A percentile compares a stretch with the other conserved stretches of the same genome.
phyloP scores from a whole-genome alignment of 2,797 vertebrate genomes.

The Apogon hyalosoma region DNA sequence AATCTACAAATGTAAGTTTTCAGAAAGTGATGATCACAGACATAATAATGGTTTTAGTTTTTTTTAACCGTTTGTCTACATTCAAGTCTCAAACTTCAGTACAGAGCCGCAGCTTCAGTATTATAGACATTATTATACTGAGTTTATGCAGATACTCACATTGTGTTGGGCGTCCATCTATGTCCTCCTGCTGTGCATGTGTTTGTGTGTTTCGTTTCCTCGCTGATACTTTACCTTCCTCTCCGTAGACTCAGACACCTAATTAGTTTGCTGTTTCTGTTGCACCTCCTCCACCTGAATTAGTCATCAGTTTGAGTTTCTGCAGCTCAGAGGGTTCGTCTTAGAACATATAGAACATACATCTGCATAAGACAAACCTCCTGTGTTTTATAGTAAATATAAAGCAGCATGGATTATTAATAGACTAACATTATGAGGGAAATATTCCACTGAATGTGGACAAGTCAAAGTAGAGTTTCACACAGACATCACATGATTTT shows the following conservation, averaged over 20 bases:
- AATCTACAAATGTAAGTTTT: too few species aligned
- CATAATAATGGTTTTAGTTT: too few species aligned
- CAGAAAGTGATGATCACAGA: too few species aligned
- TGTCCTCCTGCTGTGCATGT: not conserved
- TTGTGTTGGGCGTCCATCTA: constrained; percentile 33
- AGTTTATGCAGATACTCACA: constrained; percentile 50
- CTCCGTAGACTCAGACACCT: constrained; percentile 48
- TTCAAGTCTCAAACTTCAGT: too few species aligned
- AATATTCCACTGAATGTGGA: too few species aligned
- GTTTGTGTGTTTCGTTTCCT: constrained; percentile 3
- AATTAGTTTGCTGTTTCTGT: constrained; percentile 57
- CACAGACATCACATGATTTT: not conserved
- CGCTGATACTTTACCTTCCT: constrained; percentile 47
- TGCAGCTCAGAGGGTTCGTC: not conserved
- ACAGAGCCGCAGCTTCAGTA: not conserved
- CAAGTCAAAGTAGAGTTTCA: not conserved
- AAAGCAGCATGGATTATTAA: too few species aligned
- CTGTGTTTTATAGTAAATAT: too few species aligned
- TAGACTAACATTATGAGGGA: too few species aligned
- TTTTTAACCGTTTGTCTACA: too few species aligned
- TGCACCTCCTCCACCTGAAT: constrained; percentile 71
- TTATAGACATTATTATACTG: not conserved
- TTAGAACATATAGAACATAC: constrained; percentile 1
- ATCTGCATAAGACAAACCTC: too few species aligned
- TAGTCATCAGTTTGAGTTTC: constrained; percentile 69